Evolutionary conservation across 2,113 vertebrate species (phyloP), one percentile per base, ranked within the genome.

Genomic region (Psilopsiagon aymara): DNA sequence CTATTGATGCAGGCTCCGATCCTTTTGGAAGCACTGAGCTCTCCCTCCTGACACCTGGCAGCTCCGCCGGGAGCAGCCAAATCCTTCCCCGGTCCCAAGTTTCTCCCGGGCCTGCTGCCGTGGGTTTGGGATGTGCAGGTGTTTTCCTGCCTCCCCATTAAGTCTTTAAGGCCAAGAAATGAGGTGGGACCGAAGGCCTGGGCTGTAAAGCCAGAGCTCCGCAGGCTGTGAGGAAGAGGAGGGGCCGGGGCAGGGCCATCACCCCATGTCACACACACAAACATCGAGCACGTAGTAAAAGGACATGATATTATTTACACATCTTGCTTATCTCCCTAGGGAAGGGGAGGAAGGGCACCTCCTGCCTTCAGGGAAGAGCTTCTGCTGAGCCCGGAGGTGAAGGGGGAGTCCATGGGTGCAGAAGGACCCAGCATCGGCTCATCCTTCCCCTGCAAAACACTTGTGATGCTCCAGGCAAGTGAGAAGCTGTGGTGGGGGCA

Each of bases 1-100:
- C 33, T 7, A 1, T 1, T 7, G n/a, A 6, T 0, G 1, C 35
- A 4, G 24, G 31, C 46, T 74, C 28, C 16, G 0, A 3, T 2
- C 49, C 53, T 28, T 18, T 0, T 2, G 69, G 7, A 35, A 43
- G 23, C 7, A 0, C 66, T 0, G 9, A 46, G 74, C 17, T 83
- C 53, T 87, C 39, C 71, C 11, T 75, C 37, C 31, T 4, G 5
- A 13, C 1, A 1, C 16, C 46, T 1, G 0, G 24, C 73, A 25
- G 44, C 44, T 92, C 49, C 0, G 0, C 23, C 0, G 5, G 74
- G 79, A 60, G 3, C 5, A 8, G 6, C 64, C 69, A 1, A 27
- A 12, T 6, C 73, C 70, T 10, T 70, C n/a, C 19, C 1, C 0
- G 0, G 10, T 63, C 60, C 88, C 37, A 18, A 51, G 57, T 9